phyloP scores from a whole-genome alignment of 2,888 invertebrate genomes.

The Cantharis rufa region DNA sequence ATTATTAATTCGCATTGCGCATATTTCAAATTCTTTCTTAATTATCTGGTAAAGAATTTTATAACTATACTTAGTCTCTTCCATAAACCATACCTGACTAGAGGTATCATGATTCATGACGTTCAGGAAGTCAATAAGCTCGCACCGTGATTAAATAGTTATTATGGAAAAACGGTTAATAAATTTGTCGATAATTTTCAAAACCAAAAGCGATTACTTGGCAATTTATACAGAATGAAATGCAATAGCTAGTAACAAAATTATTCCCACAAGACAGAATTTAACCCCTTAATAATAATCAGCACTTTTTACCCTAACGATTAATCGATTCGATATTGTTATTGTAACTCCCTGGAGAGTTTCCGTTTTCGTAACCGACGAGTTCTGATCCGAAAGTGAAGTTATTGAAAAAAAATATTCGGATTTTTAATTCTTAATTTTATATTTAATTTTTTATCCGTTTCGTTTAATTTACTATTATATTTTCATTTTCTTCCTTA shows the following conservation, averaged over 20 bases:
- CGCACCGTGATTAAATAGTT: background rate
- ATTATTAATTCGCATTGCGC: background rate
- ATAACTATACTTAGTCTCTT: background rate
- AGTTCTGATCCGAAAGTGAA: background rate
- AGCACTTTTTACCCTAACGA: background rate
- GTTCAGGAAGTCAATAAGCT: background rate
- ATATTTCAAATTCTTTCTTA: background rate
- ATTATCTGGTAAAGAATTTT: background rate
- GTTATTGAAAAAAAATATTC: background rate
- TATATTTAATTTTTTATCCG: too few species aligned
- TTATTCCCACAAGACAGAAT: background rate
- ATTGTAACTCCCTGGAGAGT: background rate
- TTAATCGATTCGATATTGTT: background rate
- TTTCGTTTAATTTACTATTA: too few species aligned
- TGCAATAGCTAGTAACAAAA: background rate
- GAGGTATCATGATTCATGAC: background rate
- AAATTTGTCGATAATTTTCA: background rate
- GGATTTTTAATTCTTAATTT: background rate
- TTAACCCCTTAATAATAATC: background rate
- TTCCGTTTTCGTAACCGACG: background rate
- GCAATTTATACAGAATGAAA: background rate
- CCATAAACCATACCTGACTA: background rate
- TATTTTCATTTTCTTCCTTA: too few species aligned
- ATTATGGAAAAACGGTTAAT: background rate
- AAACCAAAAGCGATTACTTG: background rate